Conservation (phyloP, 2,113 vertebrate genomes). For the Phaethon lepturus region DNA sequence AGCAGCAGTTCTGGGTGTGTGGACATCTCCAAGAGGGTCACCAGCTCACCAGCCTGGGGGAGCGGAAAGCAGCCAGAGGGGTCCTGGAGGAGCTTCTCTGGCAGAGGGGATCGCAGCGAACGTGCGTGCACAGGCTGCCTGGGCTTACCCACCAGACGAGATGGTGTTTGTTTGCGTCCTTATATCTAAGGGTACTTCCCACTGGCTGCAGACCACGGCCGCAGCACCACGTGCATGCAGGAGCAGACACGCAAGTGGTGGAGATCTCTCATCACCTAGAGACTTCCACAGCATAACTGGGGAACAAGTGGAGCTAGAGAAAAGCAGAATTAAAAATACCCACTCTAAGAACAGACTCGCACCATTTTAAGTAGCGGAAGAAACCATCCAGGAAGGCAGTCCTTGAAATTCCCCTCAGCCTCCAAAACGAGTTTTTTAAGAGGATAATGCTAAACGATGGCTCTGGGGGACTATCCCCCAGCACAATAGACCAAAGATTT, state of each 20-base stretch:
- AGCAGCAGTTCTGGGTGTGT: background rate
- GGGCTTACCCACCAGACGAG: rapidly evolving
- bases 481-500: conserved; percentile 43
- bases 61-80: background rate
- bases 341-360: background rate
- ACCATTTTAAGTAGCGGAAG: background rate
- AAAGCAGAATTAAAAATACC: background rate
- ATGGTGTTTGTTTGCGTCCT: background rate
- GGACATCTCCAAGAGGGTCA: background rate
- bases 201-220: background rate
- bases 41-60: background rate
- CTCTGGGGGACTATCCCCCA: background rate
- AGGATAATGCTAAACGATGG: background rate
- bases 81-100: background rate
- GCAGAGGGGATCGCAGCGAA: background rate
- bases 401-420: background rate
- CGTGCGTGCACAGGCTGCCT: rapidly evolving
- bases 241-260: rapidly evolving
- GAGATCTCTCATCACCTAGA: background rate
- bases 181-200: background rate
- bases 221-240: rapidly evolving
- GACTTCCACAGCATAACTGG: background rate
- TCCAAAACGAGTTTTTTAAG: background rate
- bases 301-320: background rate
- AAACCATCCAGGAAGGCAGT: background rate